Conservation (phyloP, 35 echinoderm and acorn worm genomes). For the Patiria miniata region DNA sequence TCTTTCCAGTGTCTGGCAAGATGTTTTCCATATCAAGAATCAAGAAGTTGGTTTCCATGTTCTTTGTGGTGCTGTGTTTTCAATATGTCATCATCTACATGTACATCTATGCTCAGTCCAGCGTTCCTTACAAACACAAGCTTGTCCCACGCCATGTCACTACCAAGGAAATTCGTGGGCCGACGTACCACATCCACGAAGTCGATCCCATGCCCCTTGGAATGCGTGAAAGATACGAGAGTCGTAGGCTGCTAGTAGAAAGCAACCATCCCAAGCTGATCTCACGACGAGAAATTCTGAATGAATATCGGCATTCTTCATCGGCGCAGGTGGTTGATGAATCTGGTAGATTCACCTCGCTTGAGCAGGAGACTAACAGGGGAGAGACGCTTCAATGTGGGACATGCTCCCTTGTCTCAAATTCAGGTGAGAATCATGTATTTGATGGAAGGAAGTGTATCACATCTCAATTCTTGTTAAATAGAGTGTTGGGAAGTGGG, state of each 20-base stretch:
- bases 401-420: constrained; percentile 57
- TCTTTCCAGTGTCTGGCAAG: background rate
- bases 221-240: constrained; percentile 38
- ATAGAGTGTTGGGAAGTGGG: no score
- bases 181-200: constrained; percentile 32
- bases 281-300: constrained; percentile 38
- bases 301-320: background rate
- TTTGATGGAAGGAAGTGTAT: background rate
- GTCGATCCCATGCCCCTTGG: constrained; percentile 34
- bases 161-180: constrained; percentile 27
- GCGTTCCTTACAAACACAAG: background rate
- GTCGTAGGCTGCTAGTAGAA: constrained; percentile 14
- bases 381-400: constrained; percentile 33
- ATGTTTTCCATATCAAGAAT: constrained; percentile 3
- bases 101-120: background rate
- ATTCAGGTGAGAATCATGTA: constrained; percentile 44
- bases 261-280: background rate
- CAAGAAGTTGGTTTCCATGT: constrained; percentile 14
- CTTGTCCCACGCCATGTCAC: constrained; percentile 34
- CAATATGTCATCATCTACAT: background rate
- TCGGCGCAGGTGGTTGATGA: background rate
- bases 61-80: constrained; percentile 22
- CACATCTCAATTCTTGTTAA: no score
- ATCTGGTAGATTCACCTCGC: background rate
- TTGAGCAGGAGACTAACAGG: background rate